Percentiles rank a stretch among this genome's conserved stretches.
These are phyloP conservation scores for Paramisgurnus dabryanus DNA, from an alignment of 2,113 vertebrate genomes.

Conservation along the genomic window DNA sequence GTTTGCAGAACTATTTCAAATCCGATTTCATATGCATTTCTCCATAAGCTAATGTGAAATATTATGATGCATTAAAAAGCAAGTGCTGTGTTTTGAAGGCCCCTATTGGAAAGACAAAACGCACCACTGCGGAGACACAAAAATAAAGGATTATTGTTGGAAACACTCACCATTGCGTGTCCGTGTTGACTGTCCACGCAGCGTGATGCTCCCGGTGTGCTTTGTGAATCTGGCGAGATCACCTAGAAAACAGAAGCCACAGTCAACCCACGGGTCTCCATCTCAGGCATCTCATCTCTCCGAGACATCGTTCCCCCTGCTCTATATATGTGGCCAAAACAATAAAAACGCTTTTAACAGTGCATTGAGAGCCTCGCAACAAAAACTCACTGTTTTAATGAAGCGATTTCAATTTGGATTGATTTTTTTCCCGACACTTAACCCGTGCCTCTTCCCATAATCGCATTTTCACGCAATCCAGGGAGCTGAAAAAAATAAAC, in stretches of 20 bases:
- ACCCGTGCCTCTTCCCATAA: conserved; percentile 92
- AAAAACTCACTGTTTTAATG: conserved; percentile 90
- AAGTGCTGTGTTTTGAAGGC: not conserved
- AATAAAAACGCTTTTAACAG: conserved; percentile 84
- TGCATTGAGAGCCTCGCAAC: conserved; percentile 86
- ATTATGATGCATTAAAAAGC: not conserved
- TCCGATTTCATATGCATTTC: not conserved
- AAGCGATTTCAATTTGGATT: conserved; percentile 95
- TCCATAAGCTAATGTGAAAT: not conserved
- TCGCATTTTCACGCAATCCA: conserved; percentile 92
- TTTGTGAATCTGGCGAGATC: conserved; percentile 84
- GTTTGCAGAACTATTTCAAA: not conserved
- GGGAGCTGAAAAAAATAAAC: conserved; percentile 83
- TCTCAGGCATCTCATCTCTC: conserved; percentile 59
- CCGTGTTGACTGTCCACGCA: conserved; percentile 81
- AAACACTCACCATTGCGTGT: conserved; percentile 86
- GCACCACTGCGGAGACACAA: not conserved
- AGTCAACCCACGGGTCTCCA: conserved; percentile 64
- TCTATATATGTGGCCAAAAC: conserved; percentile 85
- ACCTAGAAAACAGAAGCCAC: conserved; percentile 80
- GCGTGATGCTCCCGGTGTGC: conserved; percentile 81
- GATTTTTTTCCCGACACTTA: conserved; percentile 89
- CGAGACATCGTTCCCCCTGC: conserved; percentile 67
- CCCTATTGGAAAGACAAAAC: not conserved
- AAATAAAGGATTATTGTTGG: not conserved